phyloP scores from a whole-genome alignment of 2,113 vertebrate species.

The Corydoras sp. region DNA sequence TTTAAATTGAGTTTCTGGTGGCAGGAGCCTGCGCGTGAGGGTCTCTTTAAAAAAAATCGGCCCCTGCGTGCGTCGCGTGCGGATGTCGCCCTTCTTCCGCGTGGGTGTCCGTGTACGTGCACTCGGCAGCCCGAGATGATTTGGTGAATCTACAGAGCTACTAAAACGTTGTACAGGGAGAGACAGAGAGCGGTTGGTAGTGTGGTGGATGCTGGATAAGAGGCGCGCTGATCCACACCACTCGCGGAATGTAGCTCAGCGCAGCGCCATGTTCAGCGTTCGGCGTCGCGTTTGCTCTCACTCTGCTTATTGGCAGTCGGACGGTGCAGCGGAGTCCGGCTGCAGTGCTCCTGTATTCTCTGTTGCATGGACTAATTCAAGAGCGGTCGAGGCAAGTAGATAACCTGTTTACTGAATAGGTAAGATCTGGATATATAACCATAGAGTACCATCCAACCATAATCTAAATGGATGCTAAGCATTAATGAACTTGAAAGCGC shows the following conservation, averaged over 20 bases:
- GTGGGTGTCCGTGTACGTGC: background rate
- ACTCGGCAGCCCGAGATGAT: background rate
- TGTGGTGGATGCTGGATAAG: conserved; percentile 3
- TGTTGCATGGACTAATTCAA: conserved; percentile 49
- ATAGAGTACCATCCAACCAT: too few species aligned
- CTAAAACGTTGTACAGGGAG: background rate
- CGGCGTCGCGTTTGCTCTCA: conserved; percentile 34
- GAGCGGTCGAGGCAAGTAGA: conserved; percentile 46
- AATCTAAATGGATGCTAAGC: background rate
- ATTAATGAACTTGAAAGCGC: background rate
- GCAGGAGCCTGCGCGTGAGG: too few species aligned
- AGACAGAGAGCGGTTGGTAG: background rate
- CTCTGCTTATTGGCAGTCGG: conserved; percentile 43
- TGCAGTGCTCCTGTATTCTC: conserved; percentile 7
- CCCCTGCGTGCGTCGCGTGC: too few species aligned
- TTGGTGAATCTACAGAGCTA: conserved; percentile 14
- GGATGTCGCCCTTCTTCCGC: too few species aligned
- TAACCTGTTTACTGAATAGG: conserved; percentile 69
- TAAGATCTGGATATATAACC: conserved; percentile 45
- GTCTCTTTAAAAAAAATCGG: too few species aligned
- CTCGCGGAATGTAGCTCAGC: conserved; percentile 23
- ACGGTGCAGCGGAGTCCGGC: conserved; percentile 26
- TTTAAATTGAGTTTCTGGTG: too few species aligned
- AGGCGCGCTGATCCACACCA: background rate
- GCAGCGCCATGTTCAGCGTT: conserved; percentile 33